phyloP scores from a whole-genome alignment of 2,888 invertebrate genomes.

The Enchytraeus crypticus region DNA sequence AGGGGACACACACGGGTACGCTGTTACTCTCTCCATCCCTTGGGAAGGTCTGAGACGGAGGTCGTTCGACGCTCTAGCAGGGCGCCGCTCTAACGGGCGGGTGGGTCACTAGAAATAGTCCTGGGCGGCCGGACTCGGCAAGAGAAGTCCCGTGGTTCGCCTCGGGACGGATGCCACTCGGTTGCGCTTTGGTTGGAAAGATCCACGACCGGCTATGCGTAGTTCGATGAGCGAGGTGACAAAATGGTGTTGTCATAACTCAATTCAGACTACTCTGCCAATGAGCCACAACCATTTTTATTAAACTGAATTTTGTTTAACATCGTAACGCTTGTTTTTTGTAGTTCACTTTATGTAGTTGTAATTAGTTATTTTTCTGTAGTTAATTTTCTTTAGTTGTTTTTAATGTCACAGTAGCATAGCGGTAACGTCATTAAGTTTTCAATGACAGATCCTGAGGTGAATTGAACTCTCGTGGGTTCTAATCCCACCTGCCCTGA shows the following conservation, averaged over 20 bases:
- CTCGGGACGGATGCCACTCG: constrained; percentile 28
- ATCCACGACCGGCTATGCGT: constrained; percentile 31
- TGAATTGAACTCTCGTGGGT: too few species aligned
- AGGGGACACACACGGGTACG: constrained; percentile 33
- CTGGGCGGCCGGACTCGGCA: constrained; percentile 20
- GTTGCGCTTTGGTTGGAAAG: constrained; percentile 30
- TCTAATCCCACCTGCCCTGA: too few species aligned
- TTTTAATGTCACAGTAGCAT: too few species aligned
- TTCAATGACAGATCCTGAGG: too few species aligned
- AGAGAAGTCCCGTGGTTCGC: constrained; percentile 25
- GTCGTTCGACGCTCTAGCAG: constrained; percentile 31
- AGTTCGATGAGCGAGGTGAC: constrained; percentile 36
- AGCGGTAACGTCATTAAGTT: too few species aligned
- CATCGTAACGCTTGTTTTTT: too few species aligned
- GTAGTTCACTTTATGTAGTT: too few species aligned
- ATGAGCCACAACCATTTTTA: too few species aligned
- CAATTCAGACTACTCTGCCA: constrained; percentile 41
- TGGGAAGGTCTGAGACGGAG: constrained; percentile 43
- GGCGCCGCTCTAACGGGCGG: constrained; percentile 26
- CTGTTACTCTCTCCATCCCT: constrained; percentile 27
- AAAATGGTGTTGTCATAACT: constrained; percentile 28
- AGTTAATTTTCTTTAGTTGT: too few species aligned
- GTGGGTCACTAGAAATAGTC: constrained; percentile 33
- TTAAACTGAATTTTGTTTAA: too few species aligned
- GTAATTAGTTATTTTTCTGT: too few species aligned